These are phyloP conservation scores for Oryzias curvinotus DNA, from an alignment of 2,113 vertebrate species.

Conservation along the genomic window DNA sequence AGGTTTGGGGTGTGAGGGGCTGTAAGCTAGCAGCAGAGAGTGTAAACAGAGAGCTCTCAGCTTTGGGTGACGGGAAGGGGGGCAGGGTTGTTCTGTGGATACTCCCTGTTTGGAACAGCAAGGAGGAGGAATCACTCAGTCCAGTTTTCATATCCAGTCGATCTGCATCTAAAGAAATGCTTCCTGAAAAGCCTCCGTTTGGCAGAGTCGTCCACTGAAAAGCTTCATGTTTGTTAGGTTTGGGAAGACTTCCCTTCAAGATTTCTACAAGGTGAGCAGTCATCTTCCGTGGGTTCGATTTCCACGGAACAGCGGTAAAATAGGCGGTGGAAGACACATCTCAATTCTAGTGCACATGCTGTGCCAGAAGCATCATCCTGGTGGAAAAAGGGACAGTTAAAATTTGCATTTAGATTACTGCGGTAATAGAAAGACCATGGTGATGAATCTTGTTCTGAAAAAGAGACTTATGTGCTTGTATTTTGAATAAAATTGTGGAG, in stretches of 20 bases:
- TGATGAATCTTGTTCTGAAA: slow-evolving; percentile 71
- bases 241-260: slow-evolving; percentile 33
- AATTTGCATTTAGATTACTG: slow-evolving; percentile 86
- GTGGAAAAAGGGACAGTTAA: slow-evolving; percentile 67
- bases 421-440: slow-evolving; percentile 77
- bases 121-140: too few relatives aligned
- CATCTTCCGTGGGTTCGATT: slow-evolving; percentile 50
- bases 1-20: too few relatives aligned
- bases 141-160: too few relatives aligned
- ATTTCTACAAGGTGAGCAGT: slow-evolving; percentile 59
- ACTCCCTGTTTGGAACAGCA: too few relatives aligned
- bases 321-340: slow-evolving; percentile 41
- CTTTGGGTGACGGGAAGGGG: too few relatives aligned
- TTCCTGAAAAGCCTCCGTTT: background rate
- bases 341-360: slow-evolving; percentile 62
- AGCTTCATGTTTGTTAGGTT: slow-evolving; percentile 19
- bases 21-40: too few relatives aligned
- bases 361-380: slow-evolving; percentile 68
- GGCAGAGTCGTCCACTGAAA: background rate
- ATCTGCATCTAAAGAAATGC: too few relatives aligned
- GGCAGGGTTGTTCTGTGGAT: too few relatives aligned
- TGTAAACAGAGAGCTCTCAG: too few relatives aligned
- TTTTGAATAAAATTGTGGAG: slow-evolving; percentile 67
- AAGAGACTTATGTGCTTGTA: slow-evolving; percentile 72
- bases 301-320: slow-evolving; percentile 33